phyloP scores from a whole-genome alignment of 2,888 invertebrate species.

The Pseudococcus jackbeardsleyi region DNA sequence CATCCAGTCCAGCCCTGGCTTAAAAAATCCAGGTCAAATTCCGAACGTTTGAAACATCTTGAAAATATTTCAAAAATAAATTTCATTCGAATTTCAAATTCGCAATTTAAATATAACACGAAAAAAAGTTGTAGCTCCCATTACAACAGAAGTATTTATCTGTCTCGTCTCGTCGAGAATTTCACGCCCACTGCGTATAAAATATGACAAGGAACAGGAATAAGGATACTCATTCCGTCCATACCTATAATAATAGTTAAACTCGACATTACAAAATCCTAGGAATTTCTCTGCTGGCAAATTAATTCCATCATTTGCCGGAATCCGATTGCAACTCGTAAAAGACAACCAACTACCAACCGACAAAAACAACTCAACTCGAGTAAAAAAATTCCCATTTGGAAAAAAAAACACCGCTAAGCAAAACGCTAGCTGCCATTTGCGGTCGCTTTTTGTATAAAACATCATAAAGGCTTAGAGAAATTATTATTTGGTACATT shows the following conservation, averaged over 20 bases:
- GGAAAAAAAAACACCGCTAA: background rate
- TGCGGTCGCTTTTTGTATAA: background rate
- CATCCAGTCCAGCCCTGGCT: too few relatives aligned
- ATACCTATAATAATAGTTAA: background rate
- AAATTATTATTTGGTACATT: slow-evolving; percentile 26
- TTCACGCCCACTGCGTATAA: too few relatives aligned
- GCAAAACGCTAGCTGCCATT: background rate
- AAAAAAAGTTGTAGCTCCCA: too few relatives aligned
- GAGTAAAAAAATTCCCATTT: too few relatives aligned
- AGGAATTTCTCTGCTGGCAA: background rate
- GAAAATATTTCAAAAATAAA: too few relatives aligned
- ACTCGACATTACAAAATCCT: background rate
- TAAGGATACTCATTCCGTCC: background rate
- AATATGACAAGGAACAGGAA: background rate
- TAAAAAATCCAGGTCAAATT: too few relatives aligned
- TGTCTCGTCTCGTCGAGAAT: too few relatives aligned
- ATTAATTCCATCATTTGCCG: slow-evolving; percentile 13
- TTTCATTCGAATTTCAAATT: too few relatives aligned
- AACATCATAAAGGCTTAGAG: background rate
- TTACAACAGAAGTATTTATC: too few relatives aligned
- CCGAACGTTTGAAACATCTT: too few relatives aligned
- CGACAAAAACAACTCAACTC: background rate
- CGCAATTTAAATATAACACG: too few relatives aligned
- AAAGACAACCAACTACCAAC: background rate
- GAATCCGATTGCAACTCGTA: slow-evolving; percentile 15